Base-by-base conservation (phyloP, 2,888 invertebrate genomes). In the Andrena bucephala region DNA sequence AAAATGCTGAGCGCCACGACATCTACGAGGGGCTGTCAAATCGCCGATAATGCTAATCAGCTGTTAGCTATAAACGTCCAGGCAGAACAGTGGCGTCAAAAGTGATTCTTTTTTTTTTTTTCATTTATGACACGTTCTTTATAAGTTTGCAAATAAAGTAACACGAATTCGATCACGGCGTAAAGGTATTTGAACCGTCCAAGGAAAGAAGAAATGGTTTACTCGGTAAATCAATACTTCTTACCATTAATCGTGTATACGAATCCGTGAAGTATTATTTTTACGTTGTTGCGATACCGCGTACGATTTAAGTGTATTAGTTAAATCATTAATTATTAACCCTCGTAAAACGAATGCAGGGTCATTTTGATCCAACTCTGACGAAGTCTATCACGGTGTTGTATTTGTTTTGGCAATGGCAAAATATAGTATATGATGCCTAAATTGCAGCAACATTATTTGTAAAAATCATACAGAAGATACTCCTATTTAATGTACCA, bases 171-270 rank as follows among this genome's bases (percentile, higher is more conserved):
- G 6, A 42, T 42, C 68, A 16, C 20, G 36, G 13, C 60, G 20
- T 13, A 77, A 50, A 33, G 50, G 2, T 24, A 16, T 42, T 57
- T 42, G 16, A 36, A 42, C 27, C 6, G 5, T 29, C 33, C 60
- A 2, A 8, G n/a, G 67, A 27, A 54, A 29, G 60, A 69, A 63
- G 83, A 74, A 91, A 93, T 81, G 91, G 92, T 92, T 92, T 89
- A 92, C 86, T 85, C 90, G 90, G 85, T 87, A 84, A 84, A 87
- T 81, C 52, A 68, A 76, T 62, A 73, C 52, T 65, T 77, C 24
- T 70, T 59, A 54, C 54, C 7, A 42, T 42, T 48, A 68, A 54
- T 63, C n/a, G 1, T 4, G 29, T 16, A 6, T 42, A 81, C 10
- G n/a, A 57, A 8, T n/a, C 27, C 33, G 27, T 5, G 16, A 42